Base-by-base conservation (phyloP, 2,888 invertebrate species). In the Bhutanitis thaidina region DNA sequence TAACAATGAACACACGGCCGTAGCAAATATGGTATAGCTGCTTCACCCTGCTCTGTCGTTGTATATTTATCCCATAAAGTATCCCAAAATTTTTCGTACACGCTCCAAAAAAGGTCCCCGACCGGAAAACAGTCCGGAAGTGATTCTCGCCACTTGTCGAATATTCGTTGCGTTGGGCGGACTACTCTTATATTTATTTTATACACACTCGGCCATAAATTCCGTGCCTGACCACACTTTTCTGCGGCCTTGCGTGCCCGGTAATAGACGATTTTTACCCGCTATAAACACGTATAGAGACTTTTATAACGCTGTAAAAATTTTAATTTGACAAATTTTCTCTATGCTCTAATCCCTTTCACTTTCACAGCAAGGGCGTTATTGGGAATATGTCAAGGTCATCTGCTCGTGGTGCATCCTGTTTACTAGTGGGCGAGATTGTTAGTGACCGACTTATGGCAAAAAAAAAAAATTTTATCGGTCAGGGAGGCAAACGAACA, bases 151-250 rank as follows among this genome's bases (percentile, higher is more conserved):
- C 49, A 44, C 49, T 49, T 40, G 49, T 41, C 53, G 45, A 53
- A 45, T 35, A 34, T 37, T 32, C 36, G 39, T 25, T 25, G 36
- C 36, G 32, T 37, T 36, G 38, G 43, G 47, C 49, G 32, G 43
- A 37, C 43, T 35, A n/a, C 39, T 41, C 8, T 47, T 36, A 49
- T 53, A 49, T 53, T 53, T 53, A 49, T 53, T 49, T 49, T 53
- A 49, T 49, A 45, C 52, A 49, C 48, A 43, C 16, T 27, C 43
- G 15, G 40, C 41, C 49, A 45, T 53, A 49, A 49, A 49, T 49
- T 49, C 40, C 25, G 36, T 13, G 32, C 25, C 14, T 40, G 37
- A 7, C 36, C 43, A 39, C 44, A 39, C 35, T 53, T 52, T 39
- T 45, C 29, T 20, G 20, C 9, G 36, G 44, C 14, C 49, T 35